Conservation (phyloP, 2,113 vertebrate genomes). For the Coptodon rendalli region DNA sequence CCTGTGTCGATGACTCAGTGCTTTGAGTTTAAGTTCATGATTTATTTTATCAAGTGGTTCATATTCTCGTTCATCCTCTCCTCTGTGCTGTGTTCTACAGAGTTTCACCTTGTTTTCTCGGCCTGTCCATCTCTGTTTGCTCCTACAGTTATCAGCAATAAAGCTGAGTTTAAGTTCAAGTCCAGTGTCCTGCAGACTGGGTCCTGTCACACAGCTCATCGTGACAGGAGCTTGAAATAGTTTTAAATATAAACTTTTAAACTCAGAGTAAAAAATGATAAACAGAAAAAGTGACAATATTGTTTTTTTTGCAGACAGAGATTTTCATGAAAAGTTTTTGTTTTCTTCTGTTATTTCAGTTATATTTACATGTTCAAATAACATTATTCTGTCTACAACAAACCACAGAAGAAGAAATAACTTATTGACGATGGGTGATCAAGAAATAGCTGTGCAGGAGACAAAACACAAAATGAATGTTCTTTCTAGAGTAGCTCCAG, state of each 20-base stretch:
- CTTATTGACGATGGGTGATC: background rate
- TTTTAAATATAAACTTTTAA: background rate
- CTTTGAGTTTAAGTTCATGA: background rate
- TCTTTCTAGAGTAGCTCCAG: too few relatives aligned
- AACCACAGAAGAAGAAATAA: background rate
- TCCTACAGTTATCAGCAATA: background rate
- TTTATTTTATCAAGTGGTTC: background rate
- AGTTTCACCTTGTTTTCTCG: background rate
- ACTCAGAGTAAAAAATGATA: background rate
- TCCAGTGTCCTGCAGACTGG: background rate
- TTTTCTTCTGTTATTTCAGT: background rate
- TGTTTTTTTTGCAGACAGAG: background rate
- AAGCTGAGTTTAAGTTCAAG: background rate
- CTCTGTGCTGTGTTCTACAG: background rate
- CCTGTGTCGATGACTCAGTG: background rate
- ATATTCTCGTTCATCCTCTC: background rate
- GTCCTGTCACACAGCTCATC: background rate
- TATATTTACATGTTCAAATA: background rate
- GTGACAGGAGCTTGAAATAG: background rate
- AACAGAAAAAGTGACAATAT: background rate
- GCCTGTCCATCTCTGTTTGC: background rate
- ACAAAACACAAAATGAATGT: background rate
- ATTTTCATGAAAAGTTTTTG: background rate
- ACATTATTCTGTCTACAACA: background rate
- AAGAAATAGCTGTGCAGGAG: background rate